These are phyloP conservation scores for Arvicanthis niloticus DNA, from an alignment of 2,113 vertebrate species.

Conservation along the genomic window DNA sequence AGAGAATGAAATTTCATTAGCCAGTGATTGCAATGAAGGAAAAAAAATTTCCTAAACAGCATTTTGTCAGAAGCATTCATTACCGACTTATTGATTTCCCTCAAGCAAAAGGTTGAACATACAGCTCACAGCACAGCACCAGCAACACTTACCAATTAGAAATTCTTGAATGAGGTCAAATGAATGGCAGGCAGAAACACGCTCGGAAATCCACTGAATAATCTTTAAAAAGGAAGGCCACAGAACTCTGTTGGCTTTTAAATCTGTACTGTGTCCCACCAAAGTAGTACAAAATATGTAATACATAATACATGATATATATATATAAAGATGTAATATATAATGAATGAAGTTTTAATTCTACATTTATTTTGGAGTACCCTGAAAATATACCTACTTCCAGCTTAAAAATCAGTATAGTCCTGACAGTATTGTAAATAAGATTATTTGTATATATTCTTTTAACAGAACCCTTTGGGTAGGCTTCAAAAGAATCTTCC, in stretches of 20 bases:
- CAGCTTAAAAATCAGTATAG: not conserved
- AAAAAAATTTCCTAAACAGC: not conserved
- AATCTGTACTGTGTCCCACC: not conserved
- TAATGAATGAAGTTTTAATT: not conserved
- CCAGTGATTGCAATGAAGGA: constrained; percentile 6
- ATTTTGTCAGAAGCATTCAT: constrained; percentile 41
- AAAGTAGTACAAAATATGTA: not conserved
- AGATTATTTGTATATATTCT: constrained; percentile 8
- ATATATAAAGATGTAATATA: not conserved
- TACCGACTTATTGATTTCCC: constrained; percentile 42
- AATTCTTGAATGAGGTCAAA: constrained; percentile 98
- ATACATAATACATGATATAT: not conserved
- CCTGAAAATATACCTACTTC: not conserved
- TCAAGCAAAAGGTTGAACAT: constrained; percentile 46
- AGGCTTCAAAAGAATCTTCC: constrained; percentile 11
- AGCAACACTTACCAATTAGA: constrained; percentile 92
- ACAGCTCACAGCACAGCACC: not conserved
- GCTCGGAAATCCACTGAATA: constrained; percentile 94
- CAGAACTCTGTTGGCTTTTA: constrained; percentile 53
- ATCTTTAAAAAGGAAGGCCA: constrained; percentile 87
- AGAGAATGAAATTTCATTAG: constrained; percentile 75
- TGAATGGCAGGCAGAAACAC: constrained; percentile 88
- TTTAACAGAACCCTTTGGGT: constrained; percentile 35
- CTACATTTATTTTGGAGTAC: constrained; percentile 24
- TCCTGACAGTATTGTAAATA: constrained; percentile 1